Conservation (phyloP, 2,888 invertebrate species). For the Coenonympha glycerion region DNA sequence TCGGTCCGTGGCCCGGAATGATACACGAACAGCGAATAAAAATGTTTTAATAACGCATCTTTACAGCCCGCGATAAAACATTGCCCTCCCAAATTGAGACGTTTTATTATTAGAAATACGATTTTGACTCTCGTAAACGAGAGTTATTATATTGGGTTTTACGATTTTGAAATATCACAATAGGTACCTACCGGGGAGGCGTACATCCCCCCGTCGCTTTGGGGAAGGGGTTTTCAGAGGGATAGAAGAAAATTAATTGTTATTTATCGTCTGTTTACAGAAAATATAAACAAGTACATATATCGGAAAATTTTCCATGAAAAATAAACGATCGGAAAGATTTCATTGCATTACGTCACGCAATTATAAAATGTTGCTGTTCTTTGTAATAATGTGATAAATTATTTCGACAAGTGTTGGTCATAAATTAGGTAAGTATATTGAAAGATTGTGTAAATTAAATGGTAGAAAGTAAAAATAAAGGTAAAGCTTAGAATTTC, state of each 20-base stretch:
- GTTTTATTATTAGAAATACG: conserved; percentile 74
- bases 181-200: conserved; percentile 38
- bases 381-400: too few relatives aligned
- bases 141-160: conserved; percentile 65
- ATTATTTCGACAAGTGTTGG: too few relatives aligned
- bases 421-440: too few relatives aligned
- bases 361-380: too few relatives aligned
- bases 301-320: too few relatives aligned
- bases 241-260: not conserved
- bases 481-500: too few relatives aligned
- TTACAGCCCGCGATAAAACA: conserved; percentile 65
- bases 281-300: too few relatives aligned
- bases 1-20: conserved; percentile 37
- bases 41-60: conserved; percentile 56
- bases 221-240: not conserved
- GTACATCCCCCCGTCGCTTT: conserved; percentile 10
- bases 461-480: too few relatives aligned
- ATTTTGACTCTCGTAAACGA: conserved; percentile 69
- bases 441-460: too few relatives aligned
- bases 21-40: conserved; percentile 53
- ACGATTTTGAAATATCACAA: conserved; percentile 61
- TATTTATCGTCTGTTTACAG: too few relatives aligned
- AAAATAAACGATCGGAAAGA: too few relatives aligned
- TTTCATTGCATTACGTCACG: too few relatives aligned
- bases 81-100: conserved; percentile 68